Evolutionary conservation across 2,113 vertebrate species (phyloP).

Genomic region (Megalops atlanticus): DNA sequence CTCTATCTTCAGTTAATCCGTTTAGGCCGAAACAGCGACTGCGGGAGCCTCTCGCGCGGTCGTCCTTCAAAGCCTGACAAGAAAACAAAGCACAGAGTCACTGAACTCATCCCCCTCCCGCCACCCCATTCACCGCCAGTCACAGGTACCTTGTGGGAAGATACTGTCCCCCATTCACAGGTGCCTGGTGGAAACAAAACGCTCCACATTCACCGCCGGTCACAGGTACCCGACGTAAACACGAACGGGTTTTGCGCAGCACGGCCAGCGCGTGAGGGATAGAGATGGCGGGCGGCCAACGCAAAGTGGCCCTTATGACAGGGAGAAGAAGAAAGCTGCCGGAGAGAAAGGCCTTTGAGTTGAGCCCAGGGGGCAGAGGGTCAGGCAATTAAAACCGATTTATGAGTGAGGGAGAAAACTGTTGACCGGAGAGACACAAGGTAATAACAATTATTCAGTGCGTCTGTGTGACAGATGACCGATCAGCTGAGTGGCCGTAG

Average conservation of each 20-base stretch:
- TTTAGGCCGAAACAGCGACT: constrained; percentile 5
- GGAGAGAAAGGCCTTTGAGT: too few relatives aligned
- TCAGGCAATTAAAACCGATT: not conserved
- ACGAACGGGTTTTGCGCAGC: not conserved
- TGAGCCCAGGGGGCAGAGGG: too few relatives aligned
- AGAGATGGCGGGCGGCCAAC: too few relatives aligned
- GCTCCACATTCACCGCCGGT: too few relatives aligned
- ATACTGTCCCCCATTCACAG: too few relatives aligned
- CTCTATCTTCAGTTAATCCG: constrained; percentile 26
- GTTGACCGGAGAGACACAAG: not conserved
- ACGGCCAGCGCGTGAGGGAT: too few relatives aligned
- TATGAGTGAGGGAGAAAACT: not conserved
- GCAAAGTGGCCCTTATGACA: too few relatives aligned
- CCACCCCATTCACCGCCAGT: not conserved
- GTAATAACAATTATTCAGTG: too few relatives aligned
- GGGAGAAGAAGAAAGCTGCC: too few relatives aligned
- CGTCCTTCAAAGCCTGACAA: constrained; percentile 28
- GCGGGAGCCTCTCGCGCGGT: not conserved
- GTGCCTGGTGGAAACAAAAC: too few relatives aligned
- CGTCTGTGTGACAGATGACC: not conserved
- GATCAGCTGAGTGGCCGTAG: too few relatives aligned
- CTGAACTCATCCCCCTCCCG: not conserved
- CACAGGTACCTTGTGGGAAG: not conserved
- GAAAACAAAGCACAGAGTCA: constrained; percentile 12
- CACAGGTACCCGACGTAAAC: not conserved